Evolutionary conservation across 2,797 vertebrate genomes (phyloP).

Genomic region (Semotilus atromaculatus): DNA sequence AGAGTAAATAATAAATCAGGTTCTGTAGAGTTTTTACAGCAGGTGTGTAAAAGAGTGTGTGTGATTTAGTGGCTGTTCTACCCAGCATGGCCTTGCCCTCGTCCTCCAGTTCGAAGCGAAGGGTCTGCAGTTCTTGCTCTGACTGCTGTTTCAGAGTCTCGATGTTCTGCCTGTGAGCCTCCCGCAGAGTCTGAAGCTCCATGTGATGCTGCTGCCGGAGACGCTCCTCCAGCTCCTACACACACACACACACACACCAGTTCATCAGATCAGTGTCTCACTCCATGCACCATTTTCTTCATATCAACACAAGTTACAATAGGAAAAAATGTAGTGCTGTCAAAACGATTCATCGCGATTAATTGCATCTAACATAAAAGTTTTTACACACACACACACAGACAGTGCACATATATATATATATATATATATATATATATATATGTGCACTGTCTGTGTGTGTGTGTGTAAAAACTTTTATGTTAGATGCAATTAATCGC

Average conservation of each 20-base stretch:
- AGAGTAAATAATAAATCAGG: neutral
- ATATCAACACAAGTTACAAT: too few species aligned
- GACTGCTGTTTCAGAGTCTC: constrained; percentile 95
- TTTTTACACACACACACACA: too few species aligned
- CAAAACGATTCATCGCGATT: neutral
- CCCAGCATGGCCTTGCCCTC: constrained; percentile 99
- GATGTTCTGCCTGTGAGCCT: constrained; percentile 92
- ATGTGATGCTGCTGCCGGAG: constrained; percentile 91
- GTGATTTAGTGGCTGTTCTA: constrained; percentile 63
- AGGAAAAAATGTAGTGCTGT: too few species aligned
- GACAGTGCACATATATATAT: too few species aligned
- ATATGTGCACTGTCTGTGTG: too few species aligned
- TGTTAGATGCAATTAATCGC: neutral
- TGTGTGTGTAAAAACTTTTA: too few species aligned
- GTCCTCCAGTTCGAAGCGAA: constrained; percentile 96
- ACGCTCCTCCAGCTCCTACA: constrained; percentile 90
- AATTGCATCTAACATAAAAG: neutral
- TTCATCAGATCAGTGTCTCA: constrained; percentile 4
- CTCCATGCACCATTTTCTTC: neutral
- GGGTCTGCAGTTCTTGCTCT: constrained; percentile 95
- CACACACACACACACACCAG: constrained; percentile 48
- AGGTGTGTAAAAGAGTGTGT: neutral
- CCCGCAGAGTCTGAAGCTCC: constrained; percentile 91
- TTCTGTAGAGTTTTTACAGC: neutral
- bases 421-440: too few species aligned